Evolutionary conservation across 2,113 vertebrate genomes (phyloP).

Genomic region (Verasper variegatus): DNA sequence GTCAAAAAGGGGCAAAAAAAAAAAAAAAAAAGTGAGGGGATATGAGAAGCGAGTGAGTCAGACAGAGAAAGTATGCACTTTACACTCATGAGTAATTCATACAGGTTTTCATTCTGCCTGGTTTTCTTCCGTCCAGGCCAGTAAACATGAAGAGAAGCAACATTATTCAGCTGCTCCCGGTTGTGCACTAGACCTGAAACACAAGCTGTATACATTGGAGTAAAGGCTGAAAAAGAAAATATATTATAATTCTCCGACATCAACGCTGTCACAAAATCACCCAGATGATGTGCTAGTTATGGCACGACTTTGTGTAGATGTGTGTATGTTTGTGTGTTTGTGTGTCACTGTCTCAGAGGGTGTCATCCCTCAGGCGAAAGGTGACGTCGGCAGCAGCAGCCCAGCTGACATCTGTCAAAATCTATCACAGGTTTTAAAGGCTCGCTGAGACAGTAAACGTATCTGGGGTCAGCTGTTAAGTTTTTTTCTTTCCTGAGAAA

Average conservation of each 20-base stretch:
- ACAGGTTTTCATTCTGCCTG: conserved; percentile 48
- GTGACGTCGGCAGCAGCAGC: conserved; percentile 50
- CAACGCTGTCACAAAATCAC: conserved; percentile 32
- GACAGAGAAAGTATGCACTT: conserved; percentile 51
- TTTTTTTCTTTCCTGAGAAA: conserved; percentile 15
- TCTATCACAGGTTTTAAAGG: conserved; percentile 52
- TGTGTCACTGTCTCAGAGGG: conserved; percentile 23
- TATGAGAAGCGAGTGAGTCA: conserved; percentile 5
- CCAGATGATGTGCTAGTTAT: conserved; percentile 39
- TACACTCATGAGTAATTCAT: conserved; percentile 74
- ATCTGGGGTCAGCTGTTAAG: conserved; percentile 26
- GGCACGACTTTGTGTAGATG: conserved; percentile 12
- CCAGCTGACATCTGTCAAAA: conserved; percentile 68
- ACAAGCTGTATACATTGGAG: conserved; percentile 9
- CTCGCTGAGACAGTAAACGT: conserved; percentile 39
- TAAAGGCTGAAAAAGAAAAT: background rate
- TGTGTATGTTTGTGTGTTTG: conserved; percentile 18
- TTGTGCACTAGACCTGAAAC: conserved; percentile 7
- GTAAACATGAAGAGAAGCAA: conserved; percentile 67
- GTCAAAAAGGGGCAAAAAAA: conserved; percentile 27
- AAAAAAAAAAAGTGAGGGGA: background rate
- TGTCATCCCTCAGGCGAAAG: conserved; percentile 63
- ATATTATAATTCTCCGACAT: conserved; percentile 28
- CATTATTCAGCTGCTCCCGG: conserved; percentile 50
- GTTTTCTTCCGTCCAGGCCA: conserved; percentile 58